Conservation (phyloP, 2,888 invertebrate genomes). For the Oasisia sp. region DNA sequence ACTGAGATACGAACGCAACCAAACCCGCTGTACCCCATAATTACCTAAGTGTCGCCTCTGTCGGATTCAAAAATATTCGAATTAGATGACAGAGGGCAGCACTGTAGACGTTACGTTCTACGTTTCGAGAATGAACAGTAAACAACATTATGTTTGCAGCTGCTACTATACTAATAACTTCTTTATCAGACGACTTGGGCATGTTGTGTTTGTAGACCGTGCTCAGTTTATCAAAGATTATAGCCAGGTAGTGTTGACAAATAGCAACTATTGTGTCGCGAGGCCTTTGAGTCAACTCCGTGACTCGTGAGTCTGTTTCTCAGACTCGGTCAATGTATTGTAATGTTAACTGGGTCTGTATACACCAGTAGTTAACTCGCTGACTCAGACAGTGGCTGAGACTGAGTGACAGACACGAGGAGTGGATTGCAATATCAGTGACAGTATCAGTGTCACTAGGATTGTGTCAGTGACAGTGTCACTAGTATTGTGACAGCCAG, state of each 20-base stretch:
- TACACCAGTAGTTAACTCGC: too few relatives aligned
- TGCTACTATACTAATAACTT: not conserved
- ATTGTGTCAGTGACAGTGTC: too few relatives aligned
- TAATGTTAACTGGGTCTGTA: too few relatives aligned
- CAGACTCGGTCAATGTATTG: not conserved
- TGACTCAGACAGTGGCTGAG: too few relatives aligned
- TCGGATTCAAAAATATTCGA: not conserved
- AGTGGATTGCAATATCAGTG: too few relatives aligned
- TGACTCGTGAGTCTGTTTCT: not conserved
- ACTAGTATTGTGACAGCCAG: too few relatives aligned
- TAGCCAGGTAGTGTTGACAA: not conserved
- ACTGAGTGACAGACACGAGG: too few relatives aligned
- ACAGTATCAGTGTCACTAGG: too few relatives aligned
- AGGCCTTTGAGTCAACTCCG: not conserved
- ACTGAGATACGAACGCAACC: too few relatives aligned
- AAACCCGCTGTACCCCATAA: too few relatives aligned
- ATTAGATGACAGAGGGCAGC: not conserved
- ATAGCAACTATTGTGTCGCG: not conserved
- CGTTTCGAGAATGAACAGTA: not conserved
- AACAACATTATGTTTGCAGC: not conserved
- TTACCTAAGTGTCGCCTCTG: not conserved
- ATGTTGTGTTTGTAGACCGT: not conserved
- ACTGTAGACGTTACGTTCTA: not conserved
- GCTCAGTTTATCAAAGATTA: constrained; percentile 12
- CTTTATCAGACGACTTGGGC: not conserved